A percentile compares a stretch with the other conserved stretches of the same genome.
These are phyloP conservation scores for Apostichopus japonicus DNA, from an alignment of 35 echinoderm and acorn worm genomes.

Conservation along the genomic window DNA sequence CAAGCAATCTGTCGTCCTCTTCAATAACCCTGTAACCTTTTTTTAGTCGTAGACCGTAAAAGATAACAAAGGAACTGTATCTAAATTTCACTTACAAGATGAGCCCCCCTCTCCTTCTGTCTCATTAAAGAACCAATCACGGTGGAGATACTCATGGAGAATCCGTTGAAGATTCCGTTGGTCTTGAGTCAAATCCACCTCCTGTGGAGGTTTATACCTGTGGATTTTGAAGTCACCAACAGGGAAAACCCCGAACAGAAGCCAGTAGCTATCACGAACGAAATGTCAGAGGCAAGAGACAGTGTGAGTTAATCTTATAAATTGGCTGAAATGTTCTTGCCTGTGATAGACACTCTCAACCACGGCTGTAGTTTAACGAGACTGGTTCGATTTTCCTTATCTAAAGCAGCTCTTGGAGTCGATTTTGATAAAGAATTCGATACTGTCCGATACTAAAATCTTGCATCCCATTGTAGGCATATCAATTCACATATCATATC, in stretches of 20 bases:
- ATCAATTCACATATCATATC: no score
- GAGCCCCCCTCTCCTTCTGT: not conserved
- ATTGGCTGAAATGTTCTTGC: no score
- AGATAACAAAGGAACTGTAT: not conserved
- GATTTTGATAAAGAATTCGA: no score
- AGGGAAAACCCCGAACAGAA: slow-evolving; percentile 93
- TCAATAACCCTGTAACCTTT: not conserved
- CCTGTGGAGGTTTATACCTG: slow-evolving; percentile 87
- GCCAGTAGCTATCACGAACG: slow-evolving; percentile 77
- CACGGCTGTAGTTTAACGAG: no score
- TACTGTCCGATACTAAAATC: no score
- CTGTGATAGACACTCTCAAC: no score
- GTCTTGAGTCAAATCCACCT: slow-evolving; percentile 76
- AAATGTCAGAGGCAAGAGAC: slow-evolving; percentile 48
- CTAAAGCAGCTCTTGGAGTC: no score
- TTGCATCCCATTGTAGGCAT: no score
- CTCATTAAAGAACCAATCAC: slow-evolving; percentile 82
- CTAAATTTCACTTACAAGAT: not conserved
- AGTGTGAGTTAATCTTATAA: not conserved
- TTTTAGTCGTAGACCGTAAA: not conserved
- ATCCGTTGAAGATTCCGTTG: slow-evolving; percentile 87
- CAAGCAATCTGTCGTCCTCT: no score
- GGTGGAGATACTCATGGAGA: slow-evolving; percentile 84
- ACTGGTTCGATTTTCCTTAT: no score
- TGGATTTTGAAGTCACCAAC: slow-evolving; percentile 79